Evolutionary conservation across 2,797 vertebrate species (phyloP).

Genomic region (Argentina silus): DNA sequence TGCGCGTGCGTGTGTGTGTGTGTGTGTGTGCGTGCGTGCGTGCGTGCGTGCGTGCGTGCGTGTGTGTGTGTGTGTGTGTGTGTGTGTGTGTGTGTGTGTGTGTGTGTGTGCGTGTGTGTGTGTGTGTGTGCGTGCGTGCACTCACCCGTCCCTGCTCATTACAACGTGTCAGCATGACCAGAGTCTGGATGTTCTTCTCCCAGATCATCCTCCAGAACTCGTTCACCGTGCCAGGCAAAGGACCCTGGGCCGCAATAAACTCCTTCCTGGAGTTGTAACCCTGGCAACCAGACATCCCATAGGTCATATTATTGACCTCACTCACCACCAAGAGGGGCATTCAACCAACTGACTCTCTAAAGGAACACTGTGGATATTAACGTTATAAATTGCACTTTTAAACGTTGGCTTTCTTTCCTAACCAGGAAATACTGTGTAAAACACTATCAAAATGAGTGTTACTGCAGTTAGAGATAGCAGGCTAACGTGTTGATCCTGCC

Average conservation of each 20-base stretch:
- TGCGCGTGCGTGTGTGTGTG: neutral
- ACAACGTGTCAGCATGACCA: slow-evolving; percentile 96
- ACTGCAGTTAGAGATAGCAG: too few relatives aligned
- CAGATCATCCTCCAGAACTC: slow-evolving; percentile 99
- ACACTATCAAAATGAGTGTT: too few relatives aligned
- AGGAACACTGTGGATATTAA: too few relatives aligned
- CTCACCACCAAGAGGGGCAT: neutral
- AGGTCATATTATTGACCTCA: neutral
- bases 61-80: neutral
- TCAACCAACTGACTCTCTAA: too few relatives aligned
- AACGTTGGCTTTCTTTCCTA: too few relatives aligned
- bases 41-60: neutral
- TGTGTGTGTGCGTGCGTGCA: slow-evolving; percentile 28
- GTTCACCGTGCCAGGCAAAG: slow-evolving; percentile 87
- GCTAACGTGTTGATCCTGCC: too few relatives aligned
- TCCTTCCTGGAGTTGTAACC: slow-evolving; percentile 90
- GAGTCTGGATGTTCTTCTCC: slow-evolving; percentile 88
- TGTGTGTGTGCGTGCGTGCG: neutral
- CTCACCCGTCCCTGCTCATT: slow-evolving; percentile 93
- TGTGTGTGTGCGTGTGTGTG: neutral
- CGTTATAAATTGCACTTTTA: too few relatives aligned
- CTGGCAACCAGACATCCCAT: slow-evolving; percentile 64
- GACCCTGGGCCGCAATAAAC: slow-evolving; percentile 95
- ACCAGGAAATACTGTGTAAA: too few relatives aligned
- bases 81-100: neutral